phyloP scores from a whole-genome alignment of 2,113 vertebrate genomes.

The Paramormyrops kingsleyae region DNA sequence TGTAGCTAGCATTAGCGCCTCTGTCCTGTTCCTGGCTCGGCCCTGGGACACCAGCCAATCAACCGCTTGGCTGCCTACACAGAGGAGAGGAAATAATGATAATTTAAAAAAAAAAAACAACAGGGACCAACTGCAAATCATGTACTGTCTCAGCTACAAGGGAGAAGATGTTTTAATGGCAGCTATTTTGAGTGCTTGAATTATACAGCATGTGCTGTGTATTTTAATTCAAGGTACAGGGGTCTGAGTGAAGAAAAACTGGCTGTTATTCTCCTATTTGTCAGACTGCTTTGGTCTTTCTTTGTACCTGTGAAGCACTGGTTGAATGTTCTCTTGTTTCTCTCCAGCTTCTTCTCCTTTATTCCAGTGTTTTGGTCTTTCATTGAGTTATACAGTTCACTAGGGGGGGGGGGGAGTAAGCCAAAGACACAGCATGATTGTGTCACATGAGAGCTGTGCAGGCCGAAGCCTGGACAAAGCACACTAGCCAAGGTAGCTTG shows the following conservation, averaged over 20 bases:
- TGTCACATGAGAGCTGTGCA: background rate
- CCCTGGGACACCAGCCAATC: slow-evolving; percentile 84
- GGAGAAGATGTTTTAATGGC: background rate
- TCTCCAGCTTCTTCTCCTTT: slow-evolving; percentile 82
- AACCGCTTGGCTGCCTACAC: slow-evolving; percentile 71
- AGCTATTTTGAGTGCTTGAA: background rate
- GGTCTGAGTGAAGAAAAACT: background rate
- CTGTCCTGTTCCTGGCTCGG: slow-evolving; percentile 72
- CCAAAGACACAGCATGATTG: slow-evolving; percentile 3
- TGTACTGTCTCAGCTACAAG: background rate
- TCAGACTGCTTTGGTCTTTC: background rate
- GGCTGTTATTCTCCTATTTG: background rate
- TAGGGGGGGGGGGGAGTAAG: slow-evolving; percentile 44
- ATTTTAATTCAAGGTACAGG: background rate
- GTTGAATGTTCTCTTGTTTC: slow-evolving; percentile 82
- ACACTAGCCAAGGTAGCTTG: background rate
- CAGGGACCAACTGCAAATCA: background rate
- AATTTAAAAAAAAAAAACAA: background rate
- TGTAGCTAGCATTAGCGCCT: slow-evolving; percentile 77
- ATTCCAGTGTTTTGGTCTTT: slow-evolving; percentile 80
- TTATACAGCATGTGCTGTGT: background rate
- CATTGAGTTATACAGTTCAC: slow-evolving; percentile 78
- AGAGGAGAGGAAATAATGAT: background rate
- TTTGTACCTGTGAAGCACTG: slow-evolving; percentile 86
- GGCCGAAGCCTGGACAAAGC: background rate